Conservation (phyloP, 2,797 vertebrate species). For the Scarus forsteni region DNA sequence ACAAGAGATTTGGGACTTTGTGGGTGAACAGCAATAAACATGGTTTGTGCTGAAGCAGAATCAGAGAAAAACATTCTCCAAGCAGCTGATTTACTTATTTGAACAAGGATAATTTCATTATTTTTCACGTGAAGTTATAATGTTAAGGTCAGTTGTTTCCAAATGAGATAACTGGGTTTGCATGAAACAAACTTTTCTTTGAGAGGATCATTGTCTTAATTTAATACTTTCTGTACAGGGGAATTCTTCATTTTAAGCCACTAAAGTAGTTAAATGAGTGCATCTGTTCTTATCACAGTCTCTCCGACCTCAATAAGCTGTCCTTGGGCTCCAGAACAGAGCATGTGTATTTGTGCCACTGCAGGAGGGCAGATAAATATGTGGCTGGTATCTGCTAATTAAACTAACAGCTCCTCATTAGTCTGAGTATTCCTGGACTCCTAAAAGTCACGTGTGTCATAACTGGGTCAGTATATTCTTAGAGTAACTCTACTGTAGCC, state of each 20-base stretch:
- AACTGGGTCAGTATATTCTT: slow-evolving; percentile 81
- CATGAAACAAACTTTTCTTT: no score
- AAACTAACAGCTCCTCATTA: slow-evolving; percentile 55
- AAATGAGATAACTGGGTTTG: no score
- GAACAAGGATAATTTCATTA: no score
- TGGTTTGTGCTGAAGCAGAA: background rate
- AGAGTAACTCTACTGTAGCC: slow-evolving; percentile 61
- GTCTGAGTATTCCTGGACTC: slow-evolving; percentile 72
- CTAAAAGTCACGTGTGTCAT: slow-evolving; percentile 64
- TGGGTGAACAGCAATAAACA: no score
- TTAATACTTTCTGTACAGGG: no score
- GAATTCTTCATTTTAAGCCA: background rate
- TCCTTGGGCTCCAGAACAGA: background rate
- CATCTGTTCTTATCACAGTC: background rate
- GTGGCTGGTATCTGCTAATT: slow-evolving; percentile 56
- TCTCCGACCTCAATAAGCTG: background rate
- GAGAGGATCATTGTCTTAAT: no score
- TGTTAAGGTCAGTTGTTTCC: no score
- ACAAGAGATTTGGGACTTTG: no score
- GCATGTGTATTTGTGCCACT: background rate
- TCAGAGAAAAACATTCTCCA: background rate
- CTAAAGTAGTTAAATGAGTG: background rate
- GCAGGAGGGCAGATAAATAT: slow-evolving; percentile 55
- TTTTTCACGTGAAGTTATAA: no score
- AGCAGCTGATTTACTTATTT: no score